Evolutionary conservation across 2,797 vertebrate genomes (phyloP).

Genomic region (Gastrophryne carolinensis): DNA sequence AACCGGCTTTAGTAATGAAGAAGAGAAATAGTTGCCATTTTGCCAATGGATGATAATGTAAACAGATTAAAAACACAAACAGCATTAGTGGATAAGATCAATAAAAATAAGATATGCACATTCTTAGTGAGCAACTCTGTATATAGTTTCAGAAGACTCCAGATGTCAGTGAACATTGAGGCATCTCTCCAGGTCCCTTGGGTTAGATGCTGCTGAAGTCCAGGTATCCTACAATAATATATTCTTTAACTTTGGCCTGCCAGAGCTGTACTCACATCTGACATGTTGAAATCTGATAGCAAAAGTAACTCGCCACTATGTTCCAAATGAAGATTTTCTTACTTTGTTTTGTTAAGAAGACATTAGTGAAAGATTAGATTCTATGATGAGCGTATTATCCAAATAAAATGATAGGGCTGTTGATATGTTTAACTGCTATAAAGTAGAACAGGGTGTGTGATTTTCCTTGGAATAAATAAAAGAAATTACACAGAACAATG

Average conservation of each 20-base stretch:
- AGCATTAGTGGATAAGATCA: slow-evolving; percentile 4
- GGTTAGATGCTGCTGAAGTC: background rate
- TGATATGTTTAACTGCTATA: background rate
- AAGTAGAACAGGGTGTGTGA: background rate
- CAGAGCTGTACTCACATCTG: background rate
- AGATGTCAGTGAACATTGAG: slow-evolving; percentile 6
- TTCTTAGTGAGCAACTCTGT: background rate
- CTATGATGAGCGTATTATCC: background rate
- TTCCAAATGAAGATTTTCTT: background rate
- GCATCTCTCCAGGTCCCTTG: background rate
- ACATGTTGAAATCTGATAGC: background rate
- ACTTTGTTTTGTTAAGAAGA: background rate
- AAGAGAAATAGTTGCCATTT: background rate
- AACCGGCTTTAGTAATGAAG: background rate
- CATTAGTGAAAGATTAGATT: background rate
- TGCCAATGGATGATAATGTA: background rate
- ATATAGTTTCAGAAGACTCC: background rate
- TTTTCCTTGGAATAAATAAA: no score
- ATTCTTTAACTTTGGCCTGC: background rate
- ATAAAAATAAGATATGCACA: background rate
- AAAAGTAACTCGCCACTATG: background rate
- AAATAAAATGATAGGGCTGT: background rate
- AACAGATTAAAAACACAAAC: background rate
- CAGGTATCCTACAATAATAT: background rate
- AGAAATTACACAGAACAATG: no score